These are phyloP conservation scores for Caenorhabditis latens DNA, from an alignment of 1,140 invertebrate species.

Conservation along the genomic window DNA sequence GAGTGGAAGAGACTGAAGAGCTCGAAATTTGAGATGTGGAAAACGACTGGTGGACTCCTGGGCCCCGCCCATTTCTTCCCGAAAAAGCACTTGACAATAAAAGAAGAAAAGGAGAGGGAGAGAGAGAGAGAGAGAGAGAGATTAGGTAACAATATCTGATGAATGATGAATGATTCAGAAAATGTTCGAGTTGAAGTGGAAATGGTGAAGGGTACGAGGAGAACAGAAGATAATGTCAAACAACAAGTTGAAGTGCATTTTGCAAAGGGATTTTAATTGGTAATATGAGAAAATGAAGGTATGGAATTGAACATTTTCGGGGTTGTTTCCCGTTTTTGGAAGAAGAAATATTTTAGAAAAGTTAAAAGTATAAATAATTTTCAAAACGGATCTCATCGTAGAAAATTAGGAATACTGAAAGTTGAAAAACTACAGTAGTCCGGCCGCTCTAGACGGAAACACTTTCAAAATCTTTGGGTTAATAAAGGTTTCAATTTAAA, in stretches of 20 bases:
- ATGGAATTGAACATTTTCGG: slow-evolving; percentile 2
- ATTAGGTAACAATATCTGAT: slow-evolving; percentile 1
- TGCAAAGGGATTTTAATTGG: not conserved
- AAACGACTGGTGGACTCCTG: slow-evolving; percentile 19
- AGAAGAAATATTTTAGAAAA: too few species aligned
- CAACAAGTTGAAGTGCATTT: not conserved
- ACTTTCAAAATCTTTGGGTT: not conserved
- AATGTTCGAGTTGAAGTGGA: not conserved
- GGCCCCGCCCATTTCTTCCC: slow-evolving; percentile 16
- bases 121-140: not conserved
- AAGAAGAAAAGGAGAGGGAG: not conserved
- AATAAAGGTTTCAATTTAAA: too few species aligned
- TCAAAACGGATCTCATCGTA: too few species aligned
- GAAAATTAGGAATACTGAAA: too few species aligned
- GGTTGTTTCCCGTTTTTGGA: not conserved
- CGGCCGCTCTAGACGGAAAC: not conserved
- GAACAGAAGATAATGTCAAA: not conserved
- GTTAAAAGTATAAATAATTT: too few species aligned
- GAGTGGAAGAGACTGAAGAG: slow-evolving; percentile 22
- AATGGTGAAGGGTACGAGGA: not conserved
- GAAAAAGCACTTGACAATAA: slow-evolving; percentile 45
- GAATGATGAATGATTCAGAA: slow-evolving; percentile 12
- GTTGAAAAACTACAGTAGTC: not conserved
- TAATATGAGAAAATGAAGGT: slow-evolving; percentile 11
- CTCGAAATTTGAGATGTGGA: slow-evolving; percentile 43